Percentiles rank a stretch among this genome's conserved stretches.
phyloP scores from a whole-genome alignment of 2,888 invertebrate species.

The Chromoteleia sp. region DNA sequence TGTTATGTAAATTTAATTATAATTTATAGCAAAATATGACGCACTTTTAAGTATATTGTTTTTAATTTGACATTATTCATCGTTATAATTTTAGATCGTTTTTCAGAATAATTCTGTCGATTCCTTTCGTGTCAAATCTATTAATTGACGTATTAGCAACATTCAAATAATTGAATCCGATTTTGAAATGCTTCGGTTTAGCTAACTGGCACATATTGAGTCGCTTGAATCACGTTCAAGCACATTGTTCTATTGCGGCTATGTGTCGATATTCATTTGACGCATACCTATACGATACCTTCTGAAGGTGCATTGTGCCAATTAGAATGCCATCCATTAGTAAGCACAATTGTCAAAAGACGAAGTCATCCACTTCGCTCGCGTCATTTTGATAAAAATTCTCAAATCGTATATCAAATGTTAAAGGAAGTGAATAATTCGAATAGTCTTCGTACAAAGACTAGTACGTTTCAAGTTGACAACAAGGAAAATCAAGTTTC shows the following conservation, averaged over 20 bases:
- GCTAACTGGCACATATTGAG: constrained; percentile 1
- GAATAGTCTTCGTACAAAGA: no score
- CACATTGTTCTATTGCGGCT: constrained; percentile 27
- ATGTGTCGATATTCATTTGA: constrained; percentile 24
- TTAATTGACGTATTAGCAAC: constrained; percentile 1
- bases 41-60: no score
- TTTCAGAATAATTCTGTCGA: neutral
- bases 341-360: constrained; percentile 20
- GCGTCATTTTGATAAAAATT: neutral
- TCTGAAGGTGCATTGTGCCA: constrained; percentile 31
- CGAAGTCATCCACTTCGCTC: neutral
- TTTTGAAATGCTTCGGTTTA: constrained; percentile 11
- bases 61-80: neutral
- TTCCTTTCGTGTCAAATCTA: neutral
- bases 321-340: constrained; percentile 40
- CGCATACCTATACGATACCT: constrained; percentile 8
- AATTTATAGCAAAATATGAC: no score
- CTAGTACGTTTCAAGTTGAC: no score
- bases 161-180: neutral
- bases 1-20: no score
- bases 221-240: constrained; percentile 26
- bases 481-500: no score
- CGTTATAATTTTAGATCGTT: no score
- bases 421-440: no score
- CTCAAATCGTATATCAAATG: no score